A percentile compares a stretch with the other conserved stretches of the same genome.
These are phyloP conservation scores for Drosophila gunungcola DNA, from an alignment of 1,140 invertebrate species.

Conservation along the genomic window DNA sequence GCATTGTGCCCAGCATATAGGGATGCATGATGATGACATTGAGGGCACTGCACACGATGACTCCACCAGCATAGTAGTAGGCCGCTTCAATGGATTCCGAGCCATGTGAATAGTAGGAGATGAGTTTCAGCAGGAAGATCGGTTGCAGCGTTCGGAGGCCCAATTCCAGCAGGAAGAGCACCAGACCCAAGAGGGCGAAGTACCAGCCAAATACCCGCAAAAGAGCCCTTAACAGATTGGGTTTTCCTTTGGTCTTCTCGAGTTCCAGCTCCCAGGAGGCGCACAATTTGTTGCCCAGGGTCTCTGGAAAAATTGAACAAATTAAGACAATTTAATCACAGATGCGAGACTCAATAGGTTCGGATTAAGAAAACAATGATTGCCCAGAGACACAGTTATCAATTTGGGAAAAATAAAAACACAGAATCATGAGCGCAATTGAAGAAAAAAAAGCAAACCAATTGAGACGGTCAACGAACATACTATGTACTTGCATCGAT, in stretches of 20 bases:
- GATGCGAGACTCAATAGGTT: conserved; percentile 16
- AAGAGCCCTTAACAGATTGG: conserved; percentile 63
- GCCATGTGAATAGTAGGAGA: conserved; percentile 87
- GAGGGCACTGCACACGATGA: conserved; percentile 89
- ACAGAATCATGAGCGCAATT: conserved; percentile 27
- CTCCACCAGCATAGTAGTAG: conserved; percentile 88
- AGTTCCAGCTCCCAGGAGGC: conserved; percentile 69
- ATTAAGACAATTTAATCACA: conserved; percentile 22
- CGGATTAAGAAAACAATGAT: conserved; percentile 42
- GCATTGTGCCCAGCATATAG: conserved; percentile 90
- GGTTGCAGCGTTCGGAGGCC: conserved; percentile 88
- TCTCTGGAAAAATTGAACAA: conserved; percentile 55
- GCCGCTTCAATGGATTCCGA: conserved; percentile 85
- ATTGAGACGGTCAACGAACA: conserved; percentile 52
- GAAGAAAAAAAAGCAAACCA: conserved; percentile 34
- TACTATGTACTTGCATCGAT: conserved; percentile 52
- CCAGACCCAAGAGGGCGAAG: conserved; percentile 65
- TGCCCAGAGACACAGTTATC: conserved; percentile 25
- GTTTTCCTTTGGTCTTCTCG: conserved; percentile 60
- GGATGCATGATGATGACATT: conserved; percentile 91
- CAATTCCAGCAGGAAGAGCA: conserved; percentile 72
- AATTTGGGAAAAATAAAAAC: conserved; percentile 19
- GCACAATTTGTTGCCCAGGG: conserved; percentile 68
- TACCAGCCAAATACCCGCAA: conserved; percentile 69
- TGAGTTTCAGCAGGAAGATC: conserved; percentile 89